Base-by-base conservation (phyloP, 2,797 vertebrate species). In the Chlorospingus flavigularis region DNA sequence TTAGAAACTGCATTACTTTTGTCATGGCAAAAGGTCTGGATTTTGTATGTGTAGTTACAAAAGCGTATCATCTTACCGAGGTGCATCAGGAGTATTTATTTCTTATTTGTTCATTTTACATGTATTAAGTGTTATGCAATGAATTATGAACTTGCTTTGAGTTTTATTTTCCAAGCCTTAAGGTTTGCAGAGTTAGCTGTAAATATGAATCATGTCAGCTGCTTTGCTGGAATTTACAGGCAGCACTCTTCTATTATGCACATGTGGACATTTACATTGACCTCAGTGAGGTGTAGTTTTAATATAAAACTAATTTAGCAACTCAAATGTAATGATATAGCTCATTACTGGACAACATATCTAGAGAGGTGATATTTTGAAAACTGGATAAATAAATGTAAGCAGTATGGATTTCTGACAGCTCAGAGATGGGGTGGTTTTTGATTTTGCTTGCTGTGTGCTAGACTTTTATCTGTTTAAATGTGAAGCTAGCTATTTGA, bases 171-270 rank as follows among this genome's bases (percentile, higher is more conserved):
- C 25, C 40, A 77, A 72, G n/a, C 26, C 28, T 62, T 47, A 54
- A 78, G 33, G 50, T 74, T 90, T 78, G 12, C 54, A 55, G 53
- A 51, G 16, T 57, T 90, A 87, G 53, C n/a, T 71, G 24, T 84
- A 57, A 57, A 54, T 50, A 20, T 39, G 15, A 84, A 25, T 71
- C 9, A 6, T 47, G n/a, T 54, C 4, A 7, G 5, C 37, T 82
- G 33, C 8, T 54, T 71, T 80, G 26, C 48, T 88, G 70, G 74
- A 71, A 25, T 51, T 33, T 93, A 5, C 26, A 55, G 55, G 55
- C 11, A 57, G 28, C 17, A 23, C 33, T 71, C 25, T 50, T 66
- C n/a, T 61, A 0, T 72, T 40, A 53, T 5, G 45, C 0, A 1
- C 10, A 6, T 75, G 25, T 73, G 63, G 81, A 54, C 3, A 8